Conservation (phyloP, 2,113 vertebrate genomes). For the Atherinomorus stipes region DNA sequence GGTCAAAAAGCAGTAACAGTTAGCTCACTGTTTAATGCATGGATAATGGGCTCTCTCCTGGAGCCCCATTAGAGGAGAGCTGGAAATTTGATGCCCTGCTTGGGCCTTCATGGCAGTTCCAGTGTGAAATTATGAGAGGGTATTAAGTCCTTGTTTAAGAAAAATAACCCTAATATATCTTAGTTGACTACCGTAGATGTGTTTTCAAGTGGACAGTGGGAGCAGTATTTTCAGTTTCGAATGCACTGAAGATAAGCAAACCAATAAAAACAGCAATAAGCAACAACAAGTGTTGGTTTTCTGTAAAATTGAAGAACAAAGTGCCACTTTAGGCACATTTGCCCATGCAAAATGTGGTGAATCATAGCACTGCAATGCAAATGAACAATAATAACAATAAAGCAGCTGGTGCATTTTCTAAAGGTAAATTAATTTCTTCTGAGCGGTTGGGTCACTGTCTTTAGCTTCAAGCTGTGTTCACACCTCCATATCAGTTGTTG, state of each 20-base stretch:
- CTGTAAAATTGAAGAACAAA: neutral
- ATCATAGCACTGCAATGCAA: neutral
- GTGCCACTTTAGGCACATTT: neutral
- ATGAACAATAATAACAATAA: neutral
- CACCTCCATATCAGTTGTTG: neutral
- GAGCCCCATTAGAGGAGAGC: conserved; percentile 11
- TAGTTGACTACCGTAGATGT: neutral
- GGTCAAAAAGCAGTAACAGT: conserved; percentile 16
- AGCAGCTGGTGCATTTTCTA: neutral
- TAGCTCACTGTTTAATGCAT: conserved; percentile 13
- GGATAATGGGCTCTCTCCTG: conserved; percentile 19
- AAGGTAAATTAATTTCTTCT: neutral
- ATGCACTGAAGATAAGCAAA: neutral
- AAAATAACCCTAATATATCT: neutral
- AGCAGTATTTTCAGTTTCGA: neutral
- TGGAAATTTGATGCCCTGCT: conserved; percentile 23
- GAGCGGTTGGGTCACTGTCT: conserved; percentile 3
- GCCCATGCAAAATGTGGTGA: neutral
- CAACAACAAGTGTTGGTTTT: neutral
- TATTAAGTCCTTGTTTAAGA: neutral
- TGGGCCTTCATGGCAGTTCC: conserved; percentile 5
- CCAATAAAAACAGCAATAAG: neutral
- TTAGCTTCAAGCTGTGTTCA: neutral
- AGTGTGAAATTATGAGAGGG: neutral
- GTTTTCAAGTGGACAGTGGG: conserved; percentile 1